These are phyloP conservation scores for Oplegnathus fasciatus DNA, from an alignment of 2,113 vertebrate genomes.

Conservation along the genomic window DNA sequence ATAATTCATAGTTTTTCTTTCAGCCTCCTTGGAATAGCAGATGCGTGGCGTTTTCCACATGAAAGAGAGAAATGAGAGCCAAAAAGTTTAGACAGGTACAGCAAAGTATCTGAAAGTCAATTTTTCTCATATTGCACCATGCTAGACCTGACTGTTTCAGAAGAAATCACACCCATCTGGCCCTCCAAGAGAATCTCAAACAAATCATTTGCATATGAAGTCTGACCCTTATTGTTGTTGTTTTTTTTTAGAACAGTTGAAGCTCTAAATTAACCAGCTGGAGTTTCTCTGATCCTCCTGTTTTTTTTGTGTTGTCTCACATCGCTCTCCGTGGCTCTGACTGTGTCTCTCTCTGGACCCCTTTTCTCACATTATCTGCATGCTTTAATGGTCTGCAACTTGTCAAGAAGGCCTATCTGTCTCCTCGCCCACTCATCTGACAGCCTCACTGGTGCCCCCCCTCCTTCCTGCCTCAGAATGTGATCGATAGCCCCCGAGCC, in stretches of 20 bases:
- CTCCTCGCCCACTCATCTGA: slow-evolving; percentile 71
- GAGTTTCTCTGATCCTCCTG: slow-evolving; percentile 40
- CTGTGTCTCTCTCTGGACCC: slow-evolving; percentile 32
- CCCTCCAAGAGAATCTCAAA: slow-evolving; percentile 20
- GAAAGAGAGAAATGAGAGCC: slow-evolving; percentile 3
- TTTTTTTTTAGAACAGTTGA: slow-evolving; percentile 9
- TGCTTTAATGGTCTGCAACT: slow-evolving; percentile 80
- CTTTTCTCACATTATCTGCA: slow-evolving; percentile 79
- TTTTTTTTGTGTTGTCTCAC: slow-evolving; percentile 28
- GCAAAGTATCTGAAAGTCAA: slow-evolving; percentile 25
- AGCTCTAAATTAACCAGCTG: slow-evolving; percentile 63
- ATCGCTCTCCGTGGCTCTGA: slow-evolving; percentile 29
- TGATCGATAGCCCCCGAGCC: slow-evolving; percentile 79
- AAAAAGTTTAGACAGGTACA: slow-evolving; percentile 28
- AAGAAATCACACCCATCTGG: slow-evolving; percentile 42
- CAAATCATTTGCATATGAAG: slow-evolving; percentile 38
- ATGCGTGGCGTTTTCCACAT: slow-evolving; percentile 38
- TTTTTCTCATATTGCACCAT: slow-evolving; percentile 1
- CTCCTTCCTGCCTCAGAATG: slow-evolving; percentile 58
- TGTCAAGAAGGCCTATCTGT: slow-evolving; percentile 80
- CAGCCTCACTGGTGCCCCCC: slow-evolving; percentile 55
- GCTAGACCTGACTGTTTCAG: slow-evolving; percentile 43
- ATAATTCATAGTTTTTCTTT: slow-evolving; percentile 10
- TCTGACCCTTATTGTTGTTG: slow-evolving; percentile 31
- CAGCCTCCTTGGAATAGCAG: slow-evolving; percentile 2